phyloP scores from a whole-genome alignment of 1,140 invertebrate species.

The Vanessa tameamea region DNA sequence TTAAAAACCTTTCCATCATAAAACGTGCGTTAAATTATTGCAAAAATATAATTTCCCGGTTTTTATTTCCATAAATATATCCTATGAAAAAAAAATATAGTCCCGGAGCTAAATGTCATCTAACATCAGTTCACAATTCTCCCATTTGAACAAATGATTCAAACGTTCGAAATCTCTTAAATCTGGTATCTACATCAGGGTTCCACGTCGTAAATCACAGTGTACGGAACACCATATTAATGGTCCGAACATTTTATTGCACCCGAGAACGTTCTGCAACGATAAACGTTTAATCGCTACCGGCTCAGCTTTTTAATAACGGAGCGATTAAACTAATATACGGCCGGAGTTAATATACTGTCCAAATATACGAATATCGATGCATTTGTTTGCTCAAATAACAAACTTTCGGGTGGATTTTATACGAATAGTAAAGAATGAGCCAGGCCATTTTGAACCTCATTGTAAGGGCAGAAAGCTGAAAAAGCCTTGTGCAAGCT shows the following conservation, averaged over 20 bases:
- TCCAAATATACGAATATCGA: slow-evolving; percentile 26
- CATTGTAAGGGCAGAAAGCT: background rate
- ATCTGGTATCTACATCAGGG: background rate
- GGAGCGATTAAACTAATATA: slow-evolving; percentile 31
- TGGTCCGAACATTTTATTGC: slow-evolving; percentile 16
- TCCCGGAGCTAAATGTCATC: too few species aligned
- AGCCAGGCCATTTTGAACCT: background rate
- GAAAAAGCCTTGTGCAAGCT: background rate
- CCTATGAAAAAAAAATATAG: too few species aligned
- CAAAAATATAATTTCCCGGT: too few species aligned
- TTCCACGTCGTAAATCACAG: background rate
- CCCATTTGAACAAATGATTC: background rate
- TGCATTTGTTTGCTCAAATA: slow-evolving; percentile 28
- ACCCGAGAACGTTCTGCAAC: slow-evolving; percentile 8
- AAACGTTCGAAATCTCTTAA: background rate
- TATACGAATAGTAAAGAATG: background rate
- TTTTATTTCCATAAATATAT: too few species aligned
- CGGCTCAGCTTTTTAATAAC: slow-evolving; percentile 33
- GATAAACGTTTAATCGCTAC: slow-evolving; percentile 18
- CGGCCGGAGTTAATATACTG: slow-evolving; percentile 22
- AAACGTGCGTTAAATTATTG: too few species aligned
- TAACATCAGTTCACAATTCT: background rate
- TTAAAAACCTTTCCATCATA: too few species aligned
- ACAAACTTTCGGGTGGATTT: slow-evolving; percentile 11
- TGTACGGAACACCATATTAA: slow-evolving; percentile 1